Base-by-base conservation (phyloP, 2,113 vertebrate species). In the Chascanopsetta lugubris region DNA sequence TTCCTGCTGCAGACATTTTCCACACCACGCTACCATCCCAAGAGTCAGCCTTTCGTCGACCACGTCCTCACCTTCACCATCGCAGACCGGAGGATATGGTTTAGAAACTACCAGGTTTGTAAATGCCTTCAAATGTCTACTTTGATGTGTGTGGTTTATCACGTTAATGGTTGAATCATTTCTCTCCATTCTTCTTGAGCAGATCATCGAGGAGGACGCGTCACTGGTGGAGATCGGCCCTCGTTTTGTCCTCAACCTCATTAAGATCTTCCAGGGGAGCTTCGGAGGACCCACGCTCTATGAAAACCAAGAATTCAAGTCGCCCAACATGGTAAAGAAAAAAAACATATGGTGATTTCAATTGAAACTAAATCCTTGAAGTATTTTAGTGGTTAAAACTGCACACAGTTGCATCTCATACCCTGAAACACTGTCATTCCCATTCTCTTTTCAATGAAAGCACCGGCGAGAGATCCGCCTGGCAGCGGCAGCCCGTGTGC, bases 71-170 rank as follows among this genome's bases (percentile, higher is more conserved):
- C 95, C 1, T 99, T 99, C 82, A 93, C 92, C 2, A 59, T 99
- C 36, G 85, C 93, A 54, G 97, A 99, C 18, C 92, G 96, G 70
- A 93, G 97, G 81, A 96, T 99, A 80, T 99, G 97, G 97, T 98
- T 99, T 88, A 92, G 97, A 57, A 99, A 99, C 85, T 99, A 97
- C 67, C 97, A 99, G 95, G 97, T 98, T n/a, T n/a, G n/a, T n/a
- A n/a, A 71, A 88, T 71, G 50, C 43, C 12, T 50, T 4, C 21
- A 24, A 47, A 21, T 2, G 45, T 5, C 21, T n/a, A n/a, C n/a
- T n/a, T n/a, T n/a, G n/a, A n/a, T n/a, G n/a, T n/a, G n/a, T n/a
- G n/a, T n/a, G n/a, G n/a, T n/a, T n/a, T n/a, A n/a, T n/a, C n/a
- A n/a, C n/a, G 12, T 15, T 38, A 38, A 36, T 36, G 15, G 15